Evolutionary conservation across 2,797 vertebrate genomes (phyloP), one percentile per base, ranked within the genome.

Genomic region (Hydrolagus colliei): DNA sequence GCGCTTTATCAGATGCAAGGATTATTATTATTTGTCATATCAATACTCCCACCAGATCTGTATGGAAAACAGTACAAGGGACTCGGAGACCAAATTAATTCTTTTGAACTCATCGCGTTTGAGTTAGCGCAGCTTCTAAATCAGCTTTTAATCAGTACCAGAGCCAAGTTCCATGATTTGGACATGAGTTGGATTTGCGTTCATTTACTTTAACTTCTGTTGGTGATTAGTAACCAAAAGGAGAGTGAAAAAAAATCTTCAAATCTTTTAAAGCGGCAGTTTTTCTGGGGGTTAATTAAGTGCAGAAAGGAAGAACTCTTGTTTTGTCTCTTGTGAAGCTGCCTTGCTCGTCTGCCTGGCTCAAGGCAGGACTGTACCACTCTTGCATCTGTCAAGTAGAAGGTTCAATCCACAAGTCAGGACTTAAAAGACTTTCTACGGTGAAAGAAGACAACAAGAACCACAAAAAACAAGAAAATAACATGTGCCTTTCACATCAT

Each of bases 171-270:
- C 61, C 77, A 79, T 79, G 77, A 59, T 62, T 65, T 16, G 52
- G 62, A 62, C 77, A 62, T 79, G 77, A 79, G 77, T 8, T 79
- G 52, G 9, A 79, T 79, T 79, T 63, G n/a, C 32, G 22, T 79
- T 79, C 61, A 32, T 79, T 79, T 79, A 32, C 62, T 65, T 79
- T 14, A 9, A 62, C 62, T 79, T 79, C 77, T 79, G 77, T 59
- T 16, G 32, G 3, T 79, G 77, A 79, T 79, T 79, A 79, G 65
- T 79, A 62, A 27, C n/a, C 41, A 52, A 52, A 52, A 16, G 77
- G 6, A 22, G 22, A 27, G 27, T 0, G 35, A 62, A 67, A 13
- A 18, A 63, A 32, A 35, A 82, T 82, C 65, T 52, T 84, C 63
- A 67, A 84, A 82, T 20, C 65, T 41, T 12, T 84, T 35, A 71